These are phyloP conservation scores for Ascidia mentula DNA, from an alignment of 23 tunicate genomes.

Conservation along the genomic window DNA sequence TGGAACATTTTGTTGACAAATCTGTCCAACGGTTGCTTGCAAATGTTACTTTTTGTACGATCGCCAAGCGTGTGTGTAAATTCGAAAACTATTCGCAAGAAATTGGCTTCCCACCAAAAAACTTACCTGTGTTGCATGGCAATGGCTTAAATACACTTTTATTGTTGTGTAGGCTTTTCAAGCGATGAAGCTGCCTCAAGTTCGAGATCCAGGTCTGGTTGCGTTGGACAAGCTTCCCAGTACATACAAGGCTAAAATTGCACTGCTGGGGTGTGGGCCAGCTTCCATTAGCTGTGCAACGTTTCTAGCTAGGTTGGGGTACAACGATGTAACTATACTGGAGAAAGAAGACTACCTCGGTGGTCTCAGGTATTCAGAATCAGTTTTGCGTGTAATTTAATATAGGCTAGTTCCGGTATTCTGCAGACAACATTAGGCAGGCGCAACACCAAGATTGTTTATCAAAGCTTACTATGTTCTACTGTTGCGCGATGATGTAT, in stretches of 20 bases:
- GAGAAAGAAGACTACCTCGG: conserved; percentile 85
- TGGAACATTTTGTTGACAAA: no score
- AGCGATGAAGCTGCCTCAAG: conserved; percentile 90
- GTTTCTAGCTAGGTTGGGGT: conserved; percentile 94
- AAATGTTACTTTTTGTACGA: no score
- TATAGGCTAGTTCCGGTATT: not conserved
- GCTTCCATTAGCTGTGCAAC: conserved; percentile 99
- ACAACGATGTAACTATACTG: conserved; percentile 76
- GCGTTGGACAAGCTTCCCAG: conserved; percentile 58
- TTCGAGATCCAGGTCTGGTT: conserved; percentile 75
- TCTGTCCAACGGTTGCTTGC: no score
- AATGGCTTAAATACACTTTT: not conserved
- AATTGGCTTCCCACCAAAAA: no score
- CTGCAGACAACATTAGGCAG: not conserved
- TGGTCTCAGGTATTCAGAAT: conserved; percentile 58
- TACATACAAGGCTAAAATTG: conserved; percentile 70
- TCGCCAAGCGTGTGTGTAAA: no score
- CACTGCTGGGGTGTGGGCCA: conserved; percentile 97
- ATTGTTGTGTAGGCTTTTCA: conserved; percentile 57
- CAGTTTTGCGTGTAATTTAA: not conserved
- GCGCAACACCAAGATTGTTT: no score
- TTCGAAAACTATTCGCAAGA: no score
- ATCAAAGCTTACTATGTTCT: no score
- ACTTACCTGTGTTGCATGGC: no score
- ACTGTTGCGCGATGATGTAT: no score